Percentiles rank a stretch among this genome's conserved stretches.
Evolutionary conservation across 1,140 invertebrate genomes (phyloP).

Genomic region (Leptinotarsa defecta): DNA sequence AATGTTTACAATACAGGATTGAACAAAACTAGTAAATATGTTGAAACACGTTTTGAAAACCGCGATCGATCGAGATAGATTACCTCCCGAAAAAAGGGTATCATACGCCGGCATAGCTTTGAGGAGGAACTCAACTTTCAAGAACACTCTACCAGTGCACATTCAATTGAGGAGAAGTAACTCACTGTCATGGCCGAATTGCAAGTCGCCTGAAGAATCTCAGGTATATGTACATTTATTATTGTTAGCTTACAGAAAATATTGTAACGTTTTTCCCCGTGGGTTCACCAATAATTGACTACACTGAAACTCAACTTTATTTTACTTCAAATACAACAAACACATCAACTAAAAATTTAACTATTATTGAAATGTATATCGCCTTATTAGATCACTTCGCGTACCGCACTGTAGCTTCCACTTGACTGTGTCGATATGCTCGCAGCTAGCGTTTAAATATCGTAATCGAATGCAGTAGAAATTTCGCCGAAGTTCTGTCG

Average conservation of each 20-base stretch:
- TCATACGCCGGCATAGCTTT: conserved; percentile 41
- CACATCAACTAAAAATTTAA: too few relatives aligned
- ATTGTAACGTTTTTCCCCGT: too few relatives aligned
- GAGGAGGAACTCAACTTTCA: conserved; percentile 33
- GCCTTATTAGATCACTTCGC: too few relatives aligned
- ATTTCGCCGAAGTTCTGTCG: too few relatives aligned
- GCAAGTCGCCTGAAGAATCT: conserved; percentile 8
- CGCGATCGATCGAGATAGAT: conserved; percentile 40
- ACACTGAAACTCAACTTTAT: too few relatives aligned
- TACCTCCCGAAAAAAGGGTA: conserved; percentile 38
- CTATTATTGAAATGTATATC: too few relatives aligned
- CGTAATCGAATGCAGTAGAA: too few relatives aligned
- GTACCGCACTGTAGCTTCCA: too few relatives aligned
- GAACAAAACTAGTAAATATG: conserved; percentile 39
- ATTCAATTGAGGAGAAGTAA: conserved; percentile 42
- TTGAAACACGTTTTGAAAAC: conserved; percentile 52
- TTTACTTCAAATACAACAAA: too few relatives aligned
- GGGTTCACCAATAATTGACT: too few relatives aligned
- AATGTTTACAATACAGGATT: not conserved
- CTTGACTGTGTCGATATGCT: too few relatives aligned
- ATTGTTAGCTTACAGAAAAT: not conserved
- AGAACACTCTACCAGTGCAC: conserved; percentile 38
- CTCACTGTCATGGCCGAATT: conserved; percentile 51
- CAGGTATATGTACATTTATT: not conserved
- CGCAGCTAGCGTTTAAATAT: too few relatives aligned